Base-by-base conservation (phyloP, 1,140 invertebrate genomes). In the Sminthurides bifidus region DNA sequence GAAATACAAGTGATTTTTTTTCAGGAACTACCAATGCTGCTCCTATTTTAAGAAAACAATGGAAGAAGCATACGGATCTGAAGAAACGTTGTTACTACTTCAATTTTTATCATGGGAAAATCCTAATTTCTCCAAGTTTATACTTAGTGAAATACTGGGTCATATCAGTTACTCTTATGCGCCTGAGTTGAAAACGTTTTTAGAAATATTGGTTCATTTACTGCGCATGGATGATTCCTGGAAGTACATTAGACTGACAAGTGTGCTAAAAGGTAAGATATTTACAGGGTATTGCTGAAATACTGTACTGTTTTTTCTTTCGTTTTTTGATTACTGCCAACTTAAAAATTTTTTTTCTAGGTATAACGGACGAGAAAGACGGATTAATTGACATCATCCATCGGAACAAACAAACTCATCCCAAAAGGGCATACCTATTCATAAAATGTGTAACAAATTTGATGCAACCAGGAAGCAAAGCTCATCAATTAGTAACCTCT, bases 51-150 rank as follows among this genome's bases (percentile, higher is more conserved):
- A 96, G 71, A 96, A 96, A 70, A 74, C 96, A 5, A 89, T 95
- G 17, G 92, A 96, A 71, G 92, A 97, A 67, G 85, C 85, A 26
- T 92, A 89, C 71, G 80, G 83, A 26, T 84, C 84, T 26, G 92
- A 96, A 63, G 92, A 96, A 52, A 87, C 87, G 0, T 76, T 90
- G 1, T 85, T 89, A 71, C 72, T 96, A 43, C 69, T 91, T 2
- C 86, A 94, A 73, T 96, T 88, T 71, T 85, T 91, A 68, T 90
- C 85, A 65, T 97, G 92, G 92, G 92, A 97, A 71, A 94, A 96
- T 76, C 87, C 89, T 17, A 81, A 85, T 57, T 90, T 95, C 69
- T 94, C 91, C 12, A 81, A 85, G 44, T 79, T 80, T 15, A 87
- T 92, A 26, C 77, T 96, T 5, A 83, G 82, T 38, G 92, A 97